These are phyloP conservation scores for Zelleria hepariella DNA, from an alignment of 2,888 invertebrate species.

Conservation along the genomic window DNA sequence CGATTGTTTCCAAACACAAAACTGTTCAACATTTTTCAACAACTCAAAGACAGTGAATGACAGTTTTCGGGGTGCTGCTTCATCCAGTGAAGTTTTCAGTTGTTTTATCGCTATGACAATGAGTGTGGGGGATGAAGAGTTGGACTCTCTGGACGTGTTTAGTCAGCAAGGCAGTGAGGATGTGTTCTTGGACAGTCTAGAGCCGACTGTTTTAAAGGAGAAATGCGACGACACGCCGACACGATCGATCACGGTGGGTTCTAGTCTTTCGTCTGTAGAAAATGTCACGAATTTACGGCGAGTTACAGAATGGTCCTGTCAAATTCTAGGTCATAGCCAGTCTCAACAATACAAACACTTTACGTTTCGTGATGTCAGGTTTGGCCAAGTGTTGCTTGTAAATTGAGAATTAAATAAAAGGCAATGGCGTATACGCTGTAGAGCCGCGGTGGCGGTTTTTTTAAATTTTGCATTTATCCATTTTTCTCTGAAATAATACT, in stretches of 20 bases:
- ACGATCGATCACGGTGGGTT: neutral
- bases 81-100: neutral
- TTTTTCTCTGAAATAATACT: too few species aligned
- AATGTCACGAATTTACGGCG: too few species aligned
- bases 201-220: constrained; percentile 41
- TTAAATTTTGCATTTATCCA: too few species aligned
- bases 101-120: constrained; percentile 8
- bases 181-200: constrained; percentile 55
- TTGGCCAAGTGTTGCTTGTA: too few species aligned
- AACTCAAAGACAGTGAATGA: neutral
- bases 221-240: constrained; percentile 27
- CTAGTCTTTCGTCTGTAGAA: too few species aligned
- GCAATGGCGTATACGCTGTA: too few species aligned
- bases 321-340: too few species aligned
- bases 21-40: neutral
- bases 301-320: too few species aligned
- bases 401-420: too few species aligned
- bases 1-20: constrained; percentile 6
- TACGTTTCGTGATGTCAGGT: too few species aligned
- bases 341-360: too few species aligned
- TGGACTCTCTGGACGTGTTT: constrained; percentile 57
- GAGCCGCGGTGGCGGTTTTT: too few species aligned
- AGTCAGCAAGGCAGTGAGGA: constrained; percentile 33
- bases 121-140: constrained; percentile 43
- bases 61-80: neutral